Evolutionary conservation across 2,797 vertebrate genomes (phyloP).

Genomic region (Coluber constrictor): DNA sequence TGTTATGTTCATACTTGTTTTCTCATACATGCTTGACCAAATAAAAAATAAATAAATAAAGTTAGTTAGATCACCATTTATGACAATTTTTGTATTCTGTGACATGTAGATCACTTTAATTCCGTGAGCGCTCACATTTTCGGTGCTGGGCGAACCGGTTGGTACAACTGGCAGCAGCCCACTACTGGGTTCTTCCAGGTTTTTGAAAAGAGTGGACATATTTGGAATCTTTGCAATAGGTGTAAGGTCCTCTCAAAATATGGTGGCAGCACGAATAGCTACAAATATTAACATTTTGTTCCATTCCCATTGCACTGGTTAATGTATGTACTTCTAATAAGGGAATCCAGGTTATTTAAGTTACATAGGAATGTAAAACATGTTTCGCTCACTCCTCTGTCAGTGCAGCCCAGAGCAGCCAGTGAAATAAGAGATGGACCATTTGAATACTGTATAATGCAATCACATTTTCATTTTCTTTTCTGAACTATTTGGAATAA

Average conservation of each 20-base stretch:
- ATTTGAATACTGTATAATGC: background rate
- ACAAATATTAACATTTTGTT: background rate
- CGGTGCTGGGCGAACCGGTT: too few species aligned
- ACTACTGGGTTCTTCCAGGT: background rate
- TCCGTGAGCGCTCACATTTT: too few species aligned
- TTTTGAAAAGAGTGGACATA: background rate
- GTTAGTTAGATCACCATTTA: background rate
- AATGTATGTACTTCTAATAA: background rate
- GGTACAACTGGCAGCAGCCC: too few species aligned
- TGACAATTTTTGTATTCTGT: background rate
- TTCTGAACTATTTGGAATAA: conserved; percentile 5
- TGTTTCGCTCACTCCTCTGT: background rate
- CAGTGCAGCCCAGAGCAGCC: background rate
- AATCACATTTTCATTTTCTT: background rate
- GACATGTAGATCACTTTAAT: background rate
- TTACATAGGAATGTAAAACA: background rate
- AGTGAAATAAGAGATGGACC: background rate
- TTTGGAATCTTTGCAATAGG: background rate
- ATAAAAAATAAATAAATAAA: too few species aligned
- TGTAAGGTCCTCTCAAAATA: background rate
- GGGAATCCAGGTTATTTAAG: background rate
- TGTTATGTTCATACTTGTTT: too few species aligned
- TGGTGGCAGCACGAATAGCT: background rate
- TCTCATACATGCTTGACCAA: too few species aligned
- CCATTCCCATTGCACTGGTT: background rate